phyloP scores from a whole-genome alignment of 2,113 vertebrate genomes.

The Vidua chalybeata region DNA sequence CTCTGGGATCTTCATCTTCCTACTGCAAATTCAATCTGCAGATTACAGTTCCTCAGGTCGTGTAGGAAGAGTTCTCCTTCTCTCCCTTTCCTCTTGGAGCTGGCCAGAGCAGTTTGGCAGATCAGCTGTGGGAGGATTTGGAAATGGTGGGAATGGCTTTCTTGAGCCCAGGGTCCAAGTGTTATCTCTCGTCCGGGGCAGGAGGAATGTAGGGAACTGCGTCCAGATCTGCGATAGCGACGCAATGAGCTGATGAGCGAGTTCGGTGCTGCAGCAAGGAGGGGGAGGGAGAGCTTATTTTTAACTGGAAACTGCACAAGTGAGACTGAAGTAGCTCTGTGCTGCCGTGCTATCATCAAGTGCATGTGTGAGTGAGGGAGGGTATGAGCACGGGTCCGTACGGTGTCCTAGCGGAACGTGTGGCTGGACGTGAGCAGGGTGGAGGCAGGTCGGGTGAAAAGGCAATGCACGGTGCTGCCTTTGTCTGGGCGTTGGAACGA shows the following conservation, averaged over 20 bases:
- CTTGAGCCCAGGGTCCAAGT: background rate
- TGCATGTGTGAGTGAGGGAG: background rate
- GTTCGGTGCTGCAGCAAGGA: background rate
- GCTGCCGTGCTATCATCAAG: background rate
- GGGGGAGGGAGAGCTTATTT: constrained; percentile 37
- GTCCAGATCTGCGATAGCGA: background rate
- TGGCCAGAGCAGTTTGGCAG: background rate
- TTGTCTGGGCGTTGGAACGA: background rate
- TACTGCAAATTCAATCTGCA: background rate
- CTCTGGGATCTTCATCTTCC: background rate
- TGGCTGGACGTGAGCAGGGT: background rate
- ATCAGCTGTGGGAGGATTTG: background rate
- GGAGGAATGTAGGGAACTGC: background rate
- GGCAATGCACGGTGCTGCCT: background rate
- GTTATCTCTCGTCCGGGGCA: background rate
- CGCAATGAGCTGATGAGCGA: background rate
- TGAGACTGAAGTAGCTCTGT: background rate
- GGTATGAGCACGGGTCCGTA: background rate
- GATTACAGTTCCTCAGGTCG: background rate
- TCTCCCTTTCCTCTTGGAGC: background rate
- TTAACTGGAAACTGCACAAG: background rate
- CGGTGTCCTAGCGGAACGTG: background rate
- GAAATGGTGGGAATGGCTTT: background rate
- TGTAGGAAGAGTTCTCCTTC: background rate
- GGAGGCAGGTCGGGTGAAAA: background rate